phyloP scores from a whole-genome alignment of 2,888 invertebrate species.

The Lordiphosa fenestrarum region DNA sequence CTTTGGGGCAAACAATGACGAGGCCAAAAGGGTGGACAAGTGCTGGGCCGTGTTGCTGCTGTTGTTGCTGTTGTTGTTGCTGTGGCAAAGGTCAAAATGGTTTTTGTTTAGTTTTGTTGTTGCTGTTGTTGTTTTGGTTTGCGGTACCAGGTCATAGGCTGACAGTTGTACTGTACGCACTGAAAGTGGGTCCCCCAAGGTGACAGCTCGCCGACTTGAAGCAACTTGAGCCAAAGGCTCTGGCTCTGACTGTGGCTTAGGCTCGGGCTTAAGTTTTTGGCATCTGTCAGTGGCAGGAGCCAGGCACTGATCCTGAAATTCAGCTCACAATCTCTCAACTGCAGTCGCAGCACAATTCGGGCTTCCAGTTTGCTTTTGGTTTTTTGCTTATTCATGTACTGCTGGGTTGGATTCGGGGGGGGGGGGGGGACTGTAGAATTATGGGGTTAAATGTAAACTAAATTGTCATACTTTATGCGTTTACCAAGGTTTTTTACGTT shows the following conservation, averaged over 20 bases:
- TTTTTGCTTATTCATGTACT: conserved; percentile 15
- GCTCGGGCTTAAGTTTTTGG: conserved; percentile 20
- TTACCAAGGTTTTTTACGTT: conserved; percentile 14
- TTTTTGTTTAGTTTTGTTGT: conserved; percentile 15
- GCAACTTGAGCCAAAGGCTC: conserved; percentile 27
- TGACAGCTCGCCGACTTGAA: conserved; percentile 17
- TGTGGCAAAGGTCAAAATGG: conserved; percentile 36
- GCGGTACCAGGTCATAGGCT: conserved; percentile 16
- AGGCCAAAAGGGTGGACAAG: conserved; percentile 71
- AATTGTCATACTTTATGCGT: conserved; percentile 23
- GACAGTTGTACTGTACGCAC: conserved; percentile 12
- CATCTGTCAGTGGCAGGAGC: conserved; percentile 16
- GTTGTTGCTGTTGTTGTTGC: conserved; percentile 2
- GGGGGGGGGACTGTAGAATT: neutral
- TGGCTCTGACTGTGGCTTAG: conserved; percentile 1
- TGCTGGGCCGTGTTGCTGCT: conserved; percentile 40
- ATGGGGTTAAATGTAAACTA: conserved; percentile 8
- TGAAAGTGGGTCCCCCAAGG: conserved; percentile 23
- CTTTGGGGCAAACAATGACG: conserved; percentile 67
- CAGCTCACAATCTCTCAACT: conserved; percentile 12
- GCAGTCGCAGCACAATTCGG: conserved; percentile 26
- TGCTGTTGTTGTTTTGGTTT: conserved; percentile 2
- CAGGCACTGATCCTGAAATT: conserved; percentile 13
- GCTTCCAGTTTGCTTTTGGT: conserved; percentile 15
- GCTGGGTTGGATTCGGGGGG: neutral